These are phyloP conservation scores for Sebastes trivittatus DNA, from an alignment of 2,797 vertebrate genomes.

Conservation along the genomic window DNA sequence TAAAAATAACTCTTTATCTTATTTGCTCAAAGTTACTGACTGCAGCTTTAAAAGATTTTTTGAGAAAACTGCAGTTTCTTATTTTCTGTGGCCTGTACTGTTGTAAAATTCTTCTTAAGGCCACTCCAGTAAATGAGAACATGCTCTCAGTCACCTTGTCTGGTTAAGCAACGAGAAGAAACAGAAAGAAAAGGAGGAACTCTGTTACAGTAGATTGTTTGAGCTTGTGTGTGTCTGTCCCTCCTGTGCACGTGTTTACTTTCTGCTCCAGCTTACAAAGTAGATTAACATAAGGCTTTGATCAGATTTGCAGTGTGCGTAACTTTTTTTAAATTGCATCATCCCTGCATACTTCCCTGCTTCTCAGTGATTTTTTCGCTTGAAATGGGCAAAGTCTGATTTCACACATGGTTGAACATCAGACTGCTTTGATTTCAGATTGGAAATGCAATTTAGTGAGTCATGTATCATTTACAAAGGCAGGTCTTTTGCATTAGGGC, in stretches of 20 bases:
- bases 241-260: slow-evolving; percentile 35
- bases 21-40: not conserved
- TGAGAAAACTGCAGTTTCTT: not conserved
- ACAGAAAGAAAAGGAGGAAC: not conserved
- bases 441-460: slow-evolving; percentile 45
- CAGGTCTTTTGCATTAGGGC: slow-evolving; percentile 20
- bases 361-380: slow-evolving; percentile 42
- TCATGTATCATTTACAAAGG: slow-evolving; percentile 46
- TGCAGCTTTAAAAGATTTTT: not conserved
- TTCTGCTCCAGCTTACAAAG: slow-evolving; percentile 26
- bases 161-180: slow-evolving; percentile 15
- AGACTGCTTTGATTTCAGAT: slow-evolving; percentile 57
- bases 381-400: slow-evolving; percentile 58
- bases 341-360: slow-evolving; percentile 36
- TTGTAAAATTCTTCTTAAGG: not conserved
- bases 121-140: not conserved
- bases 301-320: slow-evolving; percentile 55
- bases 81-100: not conserved
- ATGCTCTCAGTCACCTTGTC: not conserved
- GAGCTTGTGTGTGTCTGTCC: not conserved
- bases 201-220: not conserved
- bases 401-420: slow-evolving; percentile 61
- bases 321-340: slow-evolving; percentile 60
- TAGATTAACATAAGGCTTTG: slow-evolving; percentile 59
- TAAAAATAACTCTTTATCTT: not conserved